A percentile compares a stretch with the other conserved stretches of the same genome.
Evolutionary conservation across 2,113 vertebrate genomes (phyloP).

Genomic region (Austrofundulus limnaeus): DNA sequence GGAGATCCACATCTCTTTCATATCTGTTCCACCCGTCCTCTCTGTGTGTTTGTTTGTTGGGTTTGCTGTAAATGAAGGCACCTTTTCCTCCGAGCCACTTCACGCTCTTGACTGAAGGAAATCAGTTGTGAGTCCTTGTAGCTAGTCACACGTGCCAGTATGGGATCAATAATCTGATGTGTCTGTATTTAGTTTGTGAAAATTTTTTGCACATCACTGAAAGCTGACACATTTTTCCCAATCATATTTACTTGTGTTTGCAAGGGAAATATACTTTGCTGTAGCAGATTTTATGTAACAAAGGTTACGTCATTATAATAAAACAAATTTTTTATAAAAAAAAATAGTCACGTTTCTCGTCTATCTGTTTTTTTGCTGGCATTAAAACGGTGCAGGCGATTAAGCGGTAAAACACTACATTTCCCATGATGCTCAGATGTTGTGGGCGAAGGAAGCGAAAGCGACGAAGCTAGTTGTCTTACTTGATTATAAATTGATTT

Average conservation of each 20-base stretch:
- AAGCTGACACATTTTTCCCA: conserved; percentile 81
- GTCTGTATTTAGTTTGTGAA: conserved; percentile 85
- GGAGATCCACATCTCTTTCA: conserved; percentile 53
- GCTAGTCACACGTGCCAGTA: conserved; percentile 76
- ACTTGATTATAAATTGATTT: conserved; percentile 71
- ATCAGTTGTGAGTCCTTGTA: conserved; percentile 73
- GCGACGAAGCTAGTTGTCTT: conserved; percentile 63
- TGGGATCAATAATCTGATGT: conserved; percentile 78
- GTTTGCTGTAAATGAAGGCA: conserved; percentile 75
- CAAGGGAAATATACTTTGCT: conserved; percentile 90
- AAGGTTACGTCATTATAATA: conserved; percentile 90
- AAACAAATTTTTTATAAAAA: conserved; percentile 92
- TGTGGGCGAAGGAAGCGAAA: conserved; percentile 67
- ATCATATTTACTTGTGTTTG: conserved; percentile 86
- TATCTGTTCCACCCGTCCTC: conserved; percentile 54
- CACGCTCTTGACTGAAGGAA: conserved; percentile 74
- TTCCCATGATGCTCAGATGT: conserved; percentile 62
- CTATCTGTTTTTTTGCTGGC: not conserved
- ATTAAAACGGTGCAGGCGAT: not conserved
- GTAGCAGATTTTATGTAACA: conserved; percentile 95
- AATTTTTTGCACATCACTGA: conserved; percentile 85
- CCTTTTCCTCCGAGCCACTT: conserved; percentile 79
- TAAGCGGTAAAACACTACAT: conserved; percentile 33
- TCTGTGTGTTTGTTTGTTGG: conserved; percentile 63
- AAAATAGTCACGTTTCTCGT: no score